phyloP scores from a whole-genome alignment of 2,797 vertebrate species.

The Serranus cabrilla region DNA sequence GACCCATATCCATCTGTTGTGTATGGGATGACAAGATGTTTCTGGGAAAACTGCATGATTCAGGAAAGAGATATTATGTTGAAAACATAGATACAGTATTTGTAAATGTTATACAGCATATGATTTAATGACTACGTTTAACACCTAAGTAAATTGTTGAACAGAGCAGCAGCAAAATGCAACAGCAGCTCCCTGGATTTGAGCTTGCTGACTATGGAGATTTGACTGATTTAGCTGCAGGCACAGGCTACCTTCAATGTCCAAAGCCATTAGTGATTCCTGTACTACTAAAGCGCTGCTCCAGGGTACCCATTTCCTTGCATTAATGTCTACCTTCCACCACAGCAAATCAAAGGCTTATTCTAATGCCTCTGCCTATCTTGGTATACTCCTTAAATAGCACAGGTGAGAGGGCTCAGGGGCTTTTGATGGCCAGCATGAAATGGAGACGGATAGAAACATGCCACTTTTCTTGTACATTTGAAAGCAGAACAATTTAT shows the following conservation, averaged over 20 bases:
- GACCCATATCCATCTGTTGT: slow-evolving; percentile 71
- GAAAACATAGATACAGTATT: slow-evolving; percentile 35
- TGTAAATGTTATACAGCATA: slow-evolving; percentile 53
- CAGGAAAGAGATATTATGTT: slow-evolving; percentile 38
- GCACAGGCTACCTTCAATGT: slow-evolving; percentile 81
- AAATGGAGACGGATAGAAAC: slow-evolving; percentile 54
- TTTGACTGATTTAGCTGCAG: slow-evolving; percentile 80
- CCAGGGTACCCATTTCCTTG: slow-evolving; percentile 80
- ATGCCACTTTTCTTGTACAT: slow-evolving; percentile 52
- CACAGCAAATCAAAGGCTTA: slow-evolving; percentile 76
- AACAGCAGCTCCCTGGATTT: slow-evolving; percentile 59
- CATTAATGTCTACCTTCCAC: slow-evolving; percentile 81
- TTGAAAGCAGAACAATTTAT: slow-evolving; percentile 88
- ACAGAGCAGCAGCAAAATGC: slow-evolving; percentile 42
- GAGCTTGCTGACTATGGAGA: slow-evolving; percentile 78
- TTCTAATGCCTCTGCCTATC: slow-evolving; percentile 61
- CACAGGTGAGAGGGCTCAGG: slow-evolving; percentile 26
- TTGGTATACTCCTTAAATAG: slow-evolving; percentile 54
- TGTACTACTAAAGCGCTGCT: slow-evolving; percentile 82
- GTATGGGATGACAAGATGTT: slow-evolving; percentile 62
- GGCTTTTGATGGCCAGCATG: slow-evolving; percentile 29
- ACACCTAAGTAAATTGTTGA: slow-evolving; percentile 69
- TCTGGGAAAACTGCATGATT: slow-evolving; percentile 72
- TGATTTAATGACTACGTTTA: slow-evolving; percentile 63
- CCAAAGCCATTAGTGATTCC: slow-evolving; percentile 84